phyloP scores from a whole-genome alignment of 2,797 vertebrate species.

The Halcyon chelicuti region DNA sequence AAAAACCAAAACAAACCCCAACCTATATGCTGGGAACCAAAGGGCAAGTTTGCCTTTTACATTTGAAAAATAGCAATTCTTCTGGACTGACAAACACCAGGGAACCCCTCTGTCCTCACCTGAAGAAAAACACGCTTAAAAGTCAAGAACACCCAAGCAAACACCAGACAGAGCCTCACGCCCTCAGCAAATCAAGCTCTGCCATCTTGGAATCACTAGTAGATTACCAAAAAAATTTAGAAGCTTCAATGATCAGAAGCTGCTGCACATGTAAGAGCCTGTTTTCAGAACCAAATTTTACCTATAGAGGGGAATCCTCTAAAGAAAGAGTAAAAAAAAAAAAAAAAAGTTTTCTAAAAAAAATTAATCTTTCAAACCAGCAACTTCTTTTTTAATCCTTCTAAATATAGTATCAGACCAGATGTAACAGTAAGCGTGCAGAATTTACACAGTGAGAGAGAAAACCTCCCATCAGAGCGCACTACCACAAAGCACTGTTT shows the following conservation, averaged over 20 bases:
- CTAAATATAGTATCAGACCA: background rate
- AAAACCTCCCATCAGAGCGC: background rate
- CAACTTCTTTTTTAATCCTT: background rate
- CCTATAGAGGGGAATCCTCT: background rate
- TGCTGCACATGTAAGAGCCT: rapidly evolving
- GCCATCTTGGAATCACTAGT: background rate
- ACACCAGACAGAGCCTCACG: background rate
- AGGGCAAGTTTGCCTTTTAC: background rate
- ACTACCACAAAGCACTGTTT: background rate
- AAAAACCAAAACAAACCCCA: background rate
- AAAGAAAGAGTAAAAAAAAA: background rate
- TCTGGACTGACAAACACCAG: background rate
- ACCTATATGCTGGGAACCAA: background rate
- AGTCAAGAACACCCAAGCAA: background rate
- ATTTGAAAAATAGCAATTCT: background rate
- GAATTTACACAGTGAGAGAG: background rate
- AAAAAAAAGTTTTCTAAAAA: background rate
- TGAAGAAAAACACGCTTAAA: background rate
- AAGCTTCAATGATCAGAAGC: background rate
- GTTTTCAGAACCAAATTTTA: background rate
- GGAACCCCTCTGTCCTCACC: rapidly evolving
- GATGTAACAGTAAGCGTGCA: background rate
- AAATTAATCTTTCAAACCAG: background rate
- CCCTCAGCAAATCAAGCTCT: background rate
- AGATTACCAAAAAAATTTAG: background rate